A percentile compares a stretch with the other conserved stretches of the same genome.
Conservation (phyloP, 1,140 invertebrate genomes). For the Penaeus indicus region DNA sequence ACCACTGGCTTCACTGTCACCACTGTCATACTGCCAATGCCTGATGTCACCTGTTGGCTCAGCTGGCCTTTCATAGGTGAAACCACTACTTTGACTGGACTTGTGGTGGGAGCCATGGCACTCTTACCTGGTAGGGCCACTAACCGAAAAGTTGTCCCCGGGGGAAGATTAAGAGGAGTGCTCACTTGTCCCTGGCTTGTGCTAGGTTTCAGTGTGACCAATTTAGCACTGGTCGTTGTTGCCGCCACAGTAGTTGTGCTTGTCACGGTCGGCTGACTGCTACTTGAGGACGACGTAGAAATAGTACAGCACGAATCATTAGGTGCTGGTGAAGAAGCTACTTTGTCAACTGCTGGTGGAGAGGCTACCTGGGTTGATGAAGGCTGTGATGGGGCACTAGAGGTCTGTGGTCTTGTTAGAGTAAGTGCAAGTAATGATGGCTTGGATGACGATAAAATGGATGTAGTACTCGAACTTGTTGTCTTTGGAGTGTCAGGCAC, state of each 20-base stretch:
- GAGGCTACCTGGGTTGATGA: constrained; percentile 33
- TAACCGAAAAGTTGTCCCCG: constrained; percentile 66
- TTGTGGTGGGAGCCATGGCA: constrained; percentile 64
- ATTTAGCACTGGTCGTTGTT: constrained; percentile 54
- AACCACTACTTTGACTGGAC: constrained; percentile 64
- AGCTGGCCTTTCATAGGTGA: constrained; percentile 63
- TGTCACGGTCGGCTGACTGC: neutral
- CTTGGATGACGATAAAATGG: constrained; percentile 32
- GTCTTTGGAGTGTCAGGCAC: constrained; percentile 52
- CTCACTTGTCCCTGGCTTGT: constrained; percentile 56
- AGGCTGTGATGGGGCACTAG: constrained; percentile 41
- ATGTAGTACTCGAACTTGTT: constrained; percentile 20
- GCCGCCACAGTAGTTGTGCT: constrained; percentile 37
- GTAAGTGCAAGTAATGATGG: constrained; percentile 51
- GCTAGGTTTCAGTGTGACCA: constrained; percentile 65
- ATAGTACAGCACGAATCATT: constrained; percentile 23
- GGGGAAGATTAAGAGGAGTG: constrained; percentile 61
- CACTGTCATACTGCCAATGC: constrained; percentile 60
- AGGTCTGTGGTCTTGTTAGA: constrained; percentile 45
- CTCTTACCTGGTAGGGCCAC: constrained; percentile 65
- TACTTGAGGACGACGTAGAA: constrained; percentile 11
- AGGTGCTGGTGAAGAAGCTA: constrained; percentile 13
- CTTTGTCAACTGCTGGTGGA: constrained; percentile 37
- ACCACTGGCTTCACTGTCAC: constrained; percentile 60
- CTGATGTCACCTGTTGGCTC: constrained; percentile 59